These are phyloP conservation scores for Terrapene triunguis DNA, from an alignment of 2,113 vertebrate genomes.

Conservation along the genomic window DNA sequence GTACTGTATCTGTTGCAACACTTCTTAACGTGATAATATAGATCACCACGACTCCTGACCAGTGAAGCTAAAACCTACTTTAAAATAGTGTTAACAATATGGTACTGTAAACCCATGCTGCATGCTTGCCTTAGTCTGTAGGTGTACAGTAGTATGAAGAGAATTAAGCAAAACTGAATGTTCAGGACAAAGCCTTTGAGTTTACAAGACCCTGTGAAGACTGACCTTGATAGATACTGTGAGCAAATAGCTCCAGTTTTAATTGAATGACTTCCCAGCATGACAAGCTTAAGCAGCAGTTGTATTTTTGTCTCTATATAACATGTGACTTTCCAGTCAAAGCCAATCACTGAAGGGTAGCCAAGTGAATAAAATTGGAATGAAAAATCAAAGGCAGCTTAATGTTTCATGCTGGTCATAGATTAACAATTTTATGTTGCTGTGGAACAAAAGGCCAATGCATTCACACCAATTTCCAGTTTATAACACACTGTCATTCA, in stretches of 20 bases:
- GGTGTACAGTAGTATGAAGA: not conserved
- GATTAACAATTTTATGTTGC: conserved; percentile 68
- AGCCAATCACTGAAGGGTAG: conserved; percentile 70
- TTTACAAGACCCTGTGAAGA: conserved; percentile 41
- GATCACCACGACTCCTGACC: not conserved
- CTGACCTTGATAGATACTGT: conserved; percentile 15
- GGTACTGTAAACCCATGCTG: not conserved
- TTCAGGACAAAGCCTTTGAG: conserved; percentile 7
- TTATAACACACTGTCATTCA: conserved; percentile 36
- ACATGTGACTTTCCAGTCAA: conserved; percentile 73
- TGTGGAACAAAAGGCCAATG: conserved; percentile 45
- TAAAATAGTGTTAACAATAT: not conserved
- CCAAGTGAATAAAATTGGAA: conserved; percentile 67
- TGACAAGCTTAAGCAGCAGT: conserved; percentile 47
- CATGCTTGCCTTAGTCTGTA: not conserved
- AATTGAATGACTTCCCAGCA: conserved; percentile 67
- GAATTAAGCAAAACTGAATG: not conserved
- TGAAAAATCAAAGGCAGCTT: conserved; percentile 72
- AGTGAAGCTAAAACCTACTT: not conserved
- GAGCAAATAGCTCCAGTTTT: conserved; percentile 67
- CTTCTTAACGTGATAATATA: not conserved
- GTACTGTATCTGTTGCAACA: not conserved
- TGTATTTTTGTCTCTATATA: conserved; percentile 60
- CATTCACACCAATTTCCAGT: conserved; percentile 17
- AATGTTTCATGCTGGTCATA: conserved; percentile 66